Evolutionary conservation across 1,140 invertebrate species (phyloP).

Genomic region (Oncopodura yosiiana): DNA sequence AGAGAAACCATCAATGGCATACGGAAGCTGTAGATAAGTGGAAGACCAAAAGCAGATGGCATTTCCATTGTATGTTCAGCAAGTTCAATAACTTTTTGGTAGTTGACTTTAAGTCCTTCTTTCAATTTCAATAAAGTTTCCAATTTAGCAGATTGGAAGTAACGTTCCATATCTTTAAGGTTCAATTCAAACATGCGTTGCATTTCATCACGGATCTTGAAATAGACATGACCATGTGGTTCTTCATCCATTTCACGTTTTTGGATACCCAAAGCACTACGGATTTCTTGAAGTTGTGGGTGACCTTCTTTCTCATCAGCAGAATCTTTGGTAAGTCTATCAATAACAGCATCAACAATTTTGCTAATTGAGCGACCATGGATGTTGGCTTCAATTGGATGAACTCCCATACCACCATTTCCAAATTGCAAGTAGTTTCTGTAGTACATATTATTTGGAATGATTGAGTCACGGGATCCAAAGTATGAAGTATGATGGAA

Average conservation of each 20-base stretch:
- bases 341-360: neutral
- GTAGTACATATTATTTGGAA: conserved; percentile 30
- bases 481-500: conserved; percentile 18
- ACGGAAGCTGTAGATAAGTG: conserved; percentile 20
- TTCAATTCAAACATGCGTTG: conserved; percentile 20
- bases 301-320: conserved; percentile 7
- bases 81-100: conserved; percentile 25
- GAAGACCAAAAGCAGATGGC: conserved; percentile 29
- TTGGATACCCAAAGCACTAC: conserved; percentile 17
- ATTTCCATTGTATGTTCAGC: conserved; percentile 23
- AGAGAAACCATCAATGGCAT: conserved; percentile 27
- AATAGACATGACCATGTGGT: conserved; percentile 9
- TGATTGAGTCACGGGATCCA: conserved; percentile 22
- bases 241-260: conserved; percentile 20
- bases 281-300: conserved; percentile 17
- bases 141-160: conserved; percentile 3
- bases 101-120: conserved; percentile 23
- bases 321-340: neutral
- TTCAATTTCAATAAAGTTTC: neutral
- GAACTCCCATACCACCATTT: conserved; percentile 20
- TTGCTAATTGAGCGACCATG: conserved; percentile 8
- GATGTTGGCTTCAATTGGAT: conserved; percentile 21
- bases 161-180: conserved; percentile 4
- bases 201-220: conserved; percentile 30
- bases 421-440: conserved; percentile 26